Evolutionary conservation across 2,888 invertebrate genomes (phyloP).

Genomic region (Miltochrista miniata): DNA sequence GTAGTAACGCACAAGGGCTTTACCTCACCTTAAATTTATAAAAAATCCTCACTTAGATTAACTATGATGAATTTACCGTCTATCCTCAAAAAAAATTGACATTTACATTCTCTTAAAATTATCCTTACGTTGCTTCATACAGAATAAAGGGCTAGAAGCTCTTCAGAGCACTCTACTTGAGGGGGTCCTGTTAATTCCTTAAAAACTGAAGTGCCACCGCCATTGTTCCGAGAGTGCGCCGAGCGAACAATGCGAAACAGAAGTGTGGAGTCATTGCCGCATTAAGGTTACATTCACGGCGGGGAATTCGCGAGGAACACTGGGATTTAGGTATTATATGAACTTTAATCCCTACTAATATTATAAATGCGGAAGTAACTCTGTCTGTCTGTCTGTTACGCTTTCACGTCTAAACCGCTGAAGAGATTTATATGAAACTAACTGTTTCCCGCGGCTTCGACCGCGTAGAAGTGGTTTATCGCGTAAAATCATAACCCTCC

Average conservation of each 20-base stretch:
- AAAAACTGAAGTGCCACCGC: constrained; percentile 43
- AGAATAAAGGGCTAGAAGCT: constrained; percentile 26
- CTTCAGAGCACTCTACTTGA: constrained; percentile 37
- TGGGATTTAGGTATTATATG: too few relatives aligned
- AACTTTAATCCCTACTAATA: too few relatives aligned
- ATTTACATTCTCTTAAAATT: constrained; percentile 12
- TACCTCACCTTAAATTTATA: too few relatives aligned
- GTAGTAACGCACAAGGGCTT: too few relatives aligned
- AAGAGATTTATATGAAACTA: too few relatives aligned
- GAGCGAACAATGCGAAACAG: constrained; percentile 35
- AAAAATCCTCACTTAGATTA: too few relatives aligned
- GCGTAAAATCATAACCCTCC: too few relatives aligned
- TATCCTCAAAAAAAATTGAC: constrained; percentile 4
- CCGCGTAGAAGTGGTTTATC: too few relatives aligned
- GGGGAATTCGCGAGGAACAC: not conserved
- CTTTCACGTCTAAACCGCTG: too few relatives aligned
- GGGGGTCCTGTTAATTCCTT: constrained; percentile 47
- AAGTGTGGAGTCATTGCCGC: constrained; percentile 38
- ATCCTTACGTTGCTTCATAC: constrained; percentile 24
- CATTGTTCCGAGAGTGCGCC: constrained; percentile 42
- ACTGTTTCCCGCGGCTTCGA: too few relatives aligned
- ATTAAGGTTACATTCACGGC: constrained; percentile 8
- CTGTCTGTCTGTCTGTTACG: too few relatives aligned
- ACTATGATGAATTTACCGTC: constrained; percentile 15
- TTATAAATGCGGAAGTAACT: too few relatives aligned